Evolutionary conservation across 2,888 invertebrate genomes (phyloP), one percentile per base, ranked within the genome.

Genomic region (Odontomyia ornata): DNA sequence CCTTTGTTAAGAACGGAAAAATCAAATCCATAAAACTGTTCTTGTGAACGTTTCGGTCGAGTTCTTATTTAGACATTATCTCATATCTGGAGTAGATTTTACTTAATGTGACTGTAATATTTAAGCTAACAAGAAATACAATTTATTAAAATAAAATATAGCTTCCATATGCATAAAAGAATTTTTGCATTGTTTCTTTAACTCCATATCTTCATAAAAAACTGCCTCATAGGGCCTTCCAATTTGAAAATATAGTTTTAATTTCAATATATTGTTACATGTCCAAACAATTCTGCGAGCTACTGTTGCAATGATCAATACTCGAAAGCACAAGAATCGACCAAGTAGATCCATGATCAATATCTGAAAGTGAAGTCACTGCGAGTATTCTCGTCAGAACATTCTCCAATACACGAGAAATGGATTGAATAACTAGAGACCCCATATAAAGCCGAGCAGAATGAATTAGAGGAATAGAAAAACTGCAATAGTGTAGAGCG

Each of bases 71-170:
- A 56, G 27, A 30, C 56, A 56, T 30, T 72, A 28, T 56, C 72
- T 72, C 56, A n/a, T n/a, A 30, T 56, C 56, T 72, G 72, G 72
- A 72, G 30, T 72, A 72, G n/a, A n/a, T n/a, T n/a, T n/a, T n/a
- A n/a, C n/a, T n/a, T n/a, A n/a, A n/a, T n/a, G n/a, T n/a, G n/a
- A 72, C 56, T 52, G 56, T 56, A 72, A 72, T 56, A 30, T 72
- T 72, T 72, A 72, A 56, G 72, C 43, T 67, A 67, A 67, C 21
- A n/a, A 25, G 46, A 71, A 56, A 28, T 28, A 72, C 47, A 71
- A 72, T 67, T 67, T 67, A 72, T 72, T 56, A 72, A 72, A 72
- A 21, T 72, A 56, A 72, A 72, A 72, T 72, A 56, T 30, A 72
- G 72, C 72, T 67, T 64, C 36, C 65, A 18, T 67, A 43, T 36